Conservation (phyloP, 2,113 vertebrate genomes). For the Catagonus wagneri region DNA sequence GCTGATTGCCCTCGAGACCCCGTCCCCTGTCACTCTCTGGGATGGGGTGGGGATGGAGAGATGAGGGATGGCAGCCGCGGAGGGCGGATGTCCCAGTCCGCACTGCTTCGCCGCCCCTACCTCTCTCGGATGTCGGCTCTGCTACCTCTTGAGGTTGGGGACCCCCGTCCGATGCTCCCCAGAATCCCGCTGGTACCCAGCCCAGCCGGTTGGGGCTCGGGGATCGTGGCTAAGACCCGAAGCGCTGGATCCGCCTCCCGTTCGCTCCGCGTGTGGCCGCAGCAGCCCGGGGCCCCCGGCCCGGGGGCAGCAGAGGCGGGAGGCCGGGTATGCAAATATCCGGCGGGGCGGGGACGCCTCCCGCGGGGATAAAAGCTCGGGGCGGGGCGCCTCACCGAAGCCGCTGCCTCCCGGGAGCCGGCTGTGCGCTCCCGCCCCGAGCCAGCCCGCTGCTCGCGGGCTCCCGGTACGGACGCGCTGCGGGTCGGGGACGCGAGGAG, state of each 20-base stretch:
- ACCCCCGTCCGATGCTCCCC: background rate
- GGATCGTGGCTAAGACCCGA: background rate
- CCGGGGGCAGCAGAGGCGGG: background rate
- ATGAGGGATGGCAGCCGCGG: fast-evolving
- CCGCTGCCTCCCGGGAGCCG: constrained; percentile 66
- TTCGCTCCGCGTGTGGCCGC: background rate
- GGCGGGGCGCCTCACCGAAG: constrained; percentile 56
- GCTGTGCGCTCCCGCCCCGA: background rate
- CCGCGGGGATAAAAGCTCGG: background rate
- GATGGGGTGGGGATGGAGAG: background rate
- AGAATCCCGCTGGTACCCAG: background rate
- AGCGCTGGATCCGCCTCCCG: background rate
- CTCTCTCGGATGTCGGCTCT: background rate
- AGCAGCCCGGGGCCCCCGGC: too few relatives aligned
- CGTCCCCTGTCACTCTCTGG: fast-evolving
- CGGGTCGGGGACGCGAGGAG: background rate
- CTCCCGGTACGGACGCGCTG: constrained; percentile 62
- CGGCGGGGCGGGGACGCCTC: constrained; percentile 35
- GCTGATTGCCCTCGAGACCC: background rate
- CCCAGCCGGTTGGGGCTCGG: background rate
- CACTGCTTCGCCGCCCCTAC: background rate
- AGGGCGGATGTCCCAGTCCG: background rate
- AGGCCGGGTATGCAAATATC: constrained; percentile 63
- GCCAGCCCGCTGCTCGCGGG: background rate
- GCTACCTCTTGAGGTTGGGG: background rate